Percentiles rank a stretch among this genome's conserved stretches.
Evolutionary conservation across 2,888 invertebrate species (phyloP).

Genomic region (Darwinula stevensoni): DNA sequence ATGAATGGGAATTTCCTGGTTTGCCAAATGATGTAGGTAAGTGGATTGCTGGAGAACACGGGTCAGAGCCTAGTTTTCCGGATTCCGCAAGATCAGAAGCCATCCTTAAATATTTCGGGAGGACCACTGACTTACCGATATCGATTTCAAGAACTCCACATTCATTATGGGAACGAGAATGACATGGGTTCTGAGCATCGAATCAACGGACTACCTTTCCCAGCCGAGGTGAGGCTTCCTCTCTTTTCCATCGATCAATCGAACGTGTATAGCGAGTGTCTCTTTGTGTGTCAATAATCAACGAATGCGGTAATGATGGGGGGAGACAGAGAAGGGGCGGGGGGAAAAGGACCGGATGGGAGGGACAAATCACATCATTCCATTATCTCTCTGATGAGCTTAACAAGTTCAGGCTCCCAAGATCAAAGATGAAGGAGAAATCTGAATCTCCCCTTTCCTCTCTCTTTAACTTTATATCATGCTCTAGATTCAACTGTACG

Average conservation of each 20-base stretch:
- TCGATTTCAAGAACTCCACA: constrained; percentile 80
- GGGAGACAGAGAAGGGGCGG: too few relatives aligned
- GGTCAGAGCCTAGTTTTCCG: constrained; percentile 78
- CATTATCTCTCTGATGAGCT: neutral
- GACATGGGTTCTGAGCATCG: constrained; percentile 81
- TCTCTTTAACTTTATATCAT: constrained; percentile 7
- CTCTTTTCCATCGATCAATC: too few relatives aligned
- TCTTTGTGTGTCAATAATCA: too few relatives aligned
- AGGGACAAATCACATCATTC: too few relatives aligned
- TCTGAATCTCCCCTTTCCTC: too few relatives aligned
- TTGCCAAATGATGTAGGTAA: neutral
- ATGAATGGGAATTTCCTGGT: neutral
- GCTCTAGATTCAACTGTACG: constrained; percentile 72
- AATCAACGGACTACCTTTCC: constrained; percentile 78
- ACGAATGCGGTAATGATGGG: too few relatives aligned
- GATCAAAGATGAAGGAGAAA: neutral
- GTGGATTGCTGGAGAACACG: constrained; percentile 59
- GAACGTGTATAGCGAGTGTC: too few relatives aligned
- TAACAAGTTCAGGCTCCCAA: neutral
- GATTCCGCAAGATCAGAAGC: constrained; percentile 38
- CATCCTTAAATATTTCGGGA: constrained; percentile 65
- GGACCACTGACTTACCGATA: constrained; percentile 86
- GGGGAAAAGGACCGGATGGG: too few relatives aligned
- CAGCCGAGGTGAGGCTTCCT: constrained; percentile 58
- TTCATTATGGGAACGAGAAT: constrained; percentile 73